Evolutionary conservation across 2,797 vertebrate genomes (phyloP).

Genomic region (Galago senegalensis): DNA sequence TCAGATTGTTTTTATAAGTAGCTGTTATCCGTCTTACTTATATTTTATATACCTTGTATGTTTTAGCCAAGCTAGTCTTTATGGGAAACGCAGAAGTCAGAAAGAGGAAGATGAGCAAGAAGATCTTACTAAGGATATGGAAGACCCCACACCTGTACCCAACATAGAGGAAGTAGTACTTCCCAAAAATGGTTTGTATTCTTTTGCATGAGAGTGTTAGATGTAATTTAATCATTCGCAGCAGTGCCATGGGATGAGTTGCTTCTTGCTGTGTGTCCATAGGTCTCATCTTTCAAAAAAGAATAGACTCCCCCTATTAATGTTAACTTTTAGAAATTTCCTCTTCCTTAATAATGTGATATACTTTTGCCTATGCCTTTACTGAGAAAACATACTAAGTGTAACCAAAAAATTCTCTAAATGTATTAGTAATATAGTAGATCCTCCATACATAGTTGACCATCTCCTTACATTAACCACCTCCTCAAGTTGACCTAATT

Average conservation of each 20-base stretch:
- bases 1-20: neutral
- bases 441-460: no score
- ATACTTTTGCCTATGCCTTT: neutral
- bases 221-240: neutral
- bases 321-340: neutral
- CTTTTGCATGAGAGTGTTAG: fast-evolving
- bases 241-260: fast-evolving
- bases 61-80: slow-evolving; percentile 93
- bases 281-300: neutral
- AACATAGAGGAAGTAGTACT: slow-evolving; percentile 97
- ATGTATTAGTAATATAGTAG: neutral
- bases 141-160: slow-evolving; percentile 97
- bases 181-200: slow-evolving; percentile 94
- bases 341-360: neutral
- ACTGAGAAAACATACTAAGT: neutral
- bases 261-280: neutral
- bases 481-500: no score
- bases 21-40: neutral
- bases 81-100: slow-evolving; percentile 96
- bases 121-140: slow-evolving; percentile 97
- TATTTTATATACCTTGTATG: slow-evolving; percentile 47
- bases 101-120: slow-evolving; percentile 97
- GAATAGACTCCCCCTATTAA: neutral
- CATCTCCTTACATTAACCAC: no score
- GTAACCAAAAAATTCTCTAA: neutral